Conservation (phyloP, 37 sponge, comb jelly and placozoan species). For the Spongilla lacustris region DNA sequence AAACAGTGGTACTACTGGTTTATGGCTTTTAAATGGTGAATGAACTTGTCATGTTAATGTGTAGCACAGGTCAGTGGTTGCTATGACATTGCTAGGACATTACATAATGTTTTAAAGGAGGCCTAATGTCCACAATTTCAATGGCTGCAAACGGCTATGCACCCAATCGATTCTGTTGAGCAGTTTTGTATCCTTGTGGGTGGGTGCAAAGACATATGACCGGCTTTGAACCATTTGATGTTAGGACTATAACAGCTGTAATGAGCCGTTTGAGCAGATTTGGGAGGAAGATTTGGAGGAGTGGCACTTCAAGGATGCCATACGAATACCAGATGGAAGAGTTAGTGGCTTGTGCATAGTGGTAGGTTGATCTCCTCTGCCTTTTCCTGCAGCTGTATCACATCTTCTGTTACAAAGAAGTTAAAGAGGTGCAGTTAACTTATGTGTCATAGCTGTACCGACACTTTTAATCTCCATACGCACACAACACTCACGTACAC, state of each 20-base stretch:
- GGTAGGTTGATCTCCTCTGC: not conserved
- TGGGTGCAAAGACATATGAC: not conserved
- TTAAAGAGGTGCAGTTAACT: constrained; percentile 39
- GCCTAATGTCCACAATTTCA: too few species aligned
- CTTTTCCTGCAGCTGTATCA: constrained; percentile 75
- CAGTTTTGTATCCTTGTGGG: not conserved
- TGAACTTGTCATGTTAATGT: too few species aligned
- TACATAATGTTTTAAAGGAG: too few species aligned
- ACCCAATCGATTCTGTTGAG: too few species aligned
- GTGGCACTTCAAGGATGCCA: constrained; percentile 91
- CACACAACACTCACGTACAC: not conserved
- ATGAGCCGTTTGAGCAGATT: constrained; percentile 82
- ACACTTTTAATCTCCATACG: not conserved
- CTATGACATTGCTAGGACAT: too few species aligned
- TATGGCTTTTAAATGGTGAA: too few species aligned
- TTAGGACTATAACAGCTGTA: constrained; percentile 74
- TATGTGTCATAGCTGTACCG: too few species aligned
- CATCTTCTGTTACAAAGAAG: constrained; percentile 70
- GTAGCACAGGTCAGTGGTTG: too few species aligned
- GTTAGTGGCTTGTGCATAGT: not conserved
- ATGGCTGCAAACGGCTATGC: too few species aligned
- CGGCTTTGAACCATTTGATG: not conserved
- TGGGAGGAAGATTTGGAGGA: constrained; percentile 88
- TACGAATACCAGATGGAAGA: constrained; percentile 28
- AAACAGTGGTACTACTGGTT: too few species aligned